Conservation (phyloP, 2,888 invertebrate genomes). For the Loripinus fragilis region DNA sequence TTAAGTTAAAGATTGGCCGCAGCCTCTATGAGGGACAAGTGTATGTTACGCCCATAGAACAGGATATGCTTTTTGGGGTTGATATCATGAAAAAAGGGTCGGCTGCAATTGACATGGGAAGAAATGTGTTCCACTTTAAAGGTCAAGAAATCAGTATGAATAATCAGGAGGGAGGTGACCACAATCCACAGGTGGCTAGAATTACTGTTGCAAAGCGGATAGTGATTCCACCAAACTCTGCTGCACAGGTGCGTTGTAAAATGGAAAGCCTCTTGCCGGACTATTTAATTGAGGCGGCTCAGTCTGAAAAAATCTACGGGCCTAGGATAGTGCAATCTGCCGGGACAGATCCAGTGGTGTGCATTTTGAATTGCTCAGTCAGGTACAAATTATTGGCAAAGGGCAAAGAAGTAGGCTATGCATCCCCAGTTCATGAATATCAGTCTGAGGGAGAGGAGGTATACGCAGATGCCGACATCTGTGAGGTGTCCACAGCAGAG, state of each 20-base stretch:
- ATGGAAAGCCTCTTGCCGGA: background rate
- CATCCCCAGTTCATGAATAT: background rate
- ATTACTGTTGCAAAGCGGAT: background rate
- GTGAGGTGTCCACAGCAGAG: background rate
- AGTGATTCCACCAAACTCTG: constrained; percentile 1
- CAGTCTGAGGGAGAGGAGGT: background rate
- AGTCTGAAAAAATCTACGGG: background rate
- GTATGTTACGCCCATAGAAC: constrained; percentile 3
- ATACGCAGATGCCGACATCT: background rate
- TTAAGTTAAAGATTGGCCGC: too few species aligned
- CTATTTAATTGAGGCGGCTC: constrained; percentile 1
- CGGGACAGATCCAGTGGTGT: constrained; percentile 6
- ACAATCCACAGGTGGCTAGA: background rate
- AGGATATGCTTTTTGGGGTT: constrained; percentile 13
- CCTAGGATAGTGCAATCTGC: background rate
- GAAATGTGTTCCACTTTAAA: background rate
- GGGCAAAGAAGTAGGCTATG: background rate
- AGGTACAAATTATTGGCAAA: background rate
- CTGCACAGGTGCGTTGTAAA: background rate
- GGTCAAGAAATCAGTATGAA: background rate
- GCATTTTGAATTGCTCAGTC: background rate
- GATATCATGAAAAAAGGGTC: constrained; percentile 1
- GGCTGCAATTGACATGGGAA: constrained; percentile 10
- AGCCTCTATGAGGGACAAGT: background rate
- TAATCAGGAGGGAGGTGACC: background rate